A percentile compares a stretch with the other conserved stretches of the same genome.
phyloP scores from a whole-genome alignment of 1,140 invertebrate species.

The Orchesella cincta region DNA sequence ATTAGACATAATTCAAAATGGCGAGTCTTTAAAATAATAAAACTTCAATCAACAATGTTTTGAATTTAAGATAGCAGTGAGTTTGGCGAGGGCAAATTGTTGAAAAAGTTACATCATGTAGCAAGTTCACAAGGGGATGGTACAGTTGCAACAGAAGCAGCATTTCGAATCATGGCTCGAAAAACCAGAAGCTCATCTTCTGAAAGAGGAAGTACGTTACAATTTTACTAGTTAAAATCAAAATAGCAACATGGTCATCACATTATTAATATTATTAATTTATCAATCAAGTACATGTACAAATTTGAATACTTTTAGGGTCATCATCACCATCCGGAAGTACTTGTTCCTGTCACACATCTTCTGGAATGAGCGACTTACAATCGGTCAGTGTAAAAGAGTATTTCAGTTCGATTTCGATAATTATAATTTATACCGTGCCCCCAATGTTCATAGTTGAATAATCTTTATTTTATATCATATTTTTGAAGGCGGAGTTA shows the following conservation, averaged over 20 bases:
- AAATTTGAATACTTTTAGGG: too few species aligned
- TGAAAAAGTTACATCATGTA: slow-evolving; percentile 34
- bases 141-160: slow-evolving; percentile 8
- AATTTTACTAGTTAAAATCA: too few species aligned
- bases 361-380: too few species aligned
- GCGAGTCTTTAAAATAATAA: too few species aligned
- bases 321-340: not conserved
- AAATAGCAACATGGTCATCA: too few species aligned
- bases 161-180: slow-evolving; percentile 8
- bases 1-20: not conserved
- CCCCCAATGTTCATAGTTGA: too few species aligned
- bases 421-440: too few species aligned
- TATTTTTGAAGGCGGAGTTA: not conserved
- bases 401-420: too few species aligned
- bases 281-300: too few species aligned
- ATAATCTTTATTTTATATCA: not conserved
- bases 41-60: too few species aligned
- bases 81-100: slow-evolving; percentile 32
- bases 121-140: slow-evolving; percentile 25
- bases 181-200: not conserved
- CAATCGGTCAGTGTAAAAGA: too few species aligned
- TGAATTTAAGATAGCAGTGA: slow-evolving; percentile 34
- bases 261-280: not conserved
- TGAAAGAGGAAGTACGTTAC: not conserved
- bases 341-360: slow-evolving; percentile 4